These are phyloP conservation scores for Linurgus olivaceus DNA, from an alignment of 2,797 vertebrate genomes.

Conservation along the genomic window DNA sequence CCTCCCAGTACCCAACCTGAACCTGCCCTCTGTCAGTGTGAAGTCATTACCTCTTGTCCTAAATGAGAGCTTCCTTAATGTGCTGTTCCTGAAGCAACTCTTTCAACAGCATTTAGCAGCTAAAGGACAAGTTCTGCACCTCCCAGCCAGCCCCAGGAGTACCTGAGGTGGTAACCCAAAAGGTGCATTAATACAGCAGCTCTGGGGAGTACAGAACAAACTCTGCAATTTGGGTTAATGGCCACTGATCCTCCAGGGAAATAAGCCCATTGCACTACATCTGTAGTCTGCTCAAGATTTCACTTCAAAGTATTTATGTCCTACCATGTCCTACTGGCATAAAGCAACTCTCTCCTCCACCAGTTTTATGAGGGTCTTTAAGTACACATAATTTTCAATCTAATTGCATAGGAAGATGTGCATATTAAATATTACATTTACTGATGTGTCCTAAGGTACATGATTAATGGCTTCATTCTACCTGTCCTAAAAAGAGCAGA, in stretches of 20 bases:
- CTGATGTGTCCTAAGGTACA: background rate
- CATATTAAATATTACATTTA: slow-evolving; percentile 47
- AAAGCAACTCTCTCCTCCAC: slow-evolving; percentile 8
- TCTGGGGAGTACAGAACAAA: background rate
- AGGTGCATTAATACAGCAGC: background rate
- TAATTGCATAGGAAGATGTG: slow-evolving; percentile 30
- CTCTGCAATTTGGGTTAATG: background rate
- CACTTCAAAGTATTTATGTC: background rate
- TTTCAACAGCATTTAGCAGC: background rate
- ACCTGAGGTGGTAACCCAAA: background rate
- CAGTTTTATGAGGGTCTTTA: slow-evolving; percentile 24
- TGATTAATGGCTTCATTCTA: background rate
- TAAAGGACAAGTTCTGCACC: background rate
- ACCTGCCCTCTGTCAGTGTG: background rate
- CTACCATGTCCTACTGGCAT: background rate
- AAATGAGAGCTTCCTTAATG: background rate
- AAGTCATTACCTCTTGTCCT: background rate
- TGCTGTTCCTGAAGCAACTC: background rate
- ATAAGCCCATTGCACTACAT: background rate
- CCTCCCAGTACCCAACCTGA: background rate
- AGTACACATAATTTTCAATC: background rate
- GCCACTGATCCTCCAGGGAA: background rate
- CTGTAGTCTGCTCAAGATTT: background rate
- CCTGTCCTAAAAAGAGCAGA: slow-evolving; percentile 6
- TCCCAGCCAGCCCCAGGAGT: background rate